Conservation (phyloP, 2,113 vertebrate species). For the Rana temporaria region DNA sequence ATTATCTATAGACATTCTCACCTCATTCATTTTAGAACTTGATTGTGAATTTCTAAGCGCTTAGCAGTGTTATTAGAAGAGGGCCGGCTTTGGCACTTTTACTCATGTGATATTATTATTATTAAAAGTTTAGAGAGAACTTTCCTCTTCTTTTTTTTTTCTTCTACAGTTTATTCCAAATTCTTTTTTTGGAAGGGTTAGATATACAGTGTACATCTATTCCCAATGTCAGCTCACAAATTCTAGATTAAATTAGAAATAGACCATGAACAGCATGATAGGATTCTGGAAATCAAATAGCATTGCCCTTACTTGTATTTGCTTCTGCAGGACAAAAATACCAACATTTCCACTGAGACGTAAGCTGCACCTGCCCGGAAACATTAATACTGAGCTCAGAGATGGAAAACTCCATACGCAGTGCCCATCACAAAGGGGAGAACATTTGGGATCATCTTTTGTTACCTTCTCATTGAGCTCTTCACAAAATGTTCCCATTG, state of each 20-base stretch:
- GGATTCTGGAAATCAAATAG: constrained; percentile 37
- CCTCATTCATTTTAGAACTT: no score
- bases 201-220: background rate
- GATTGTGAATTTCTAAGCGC: no score
- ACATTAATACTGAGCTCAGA: constrained; percentile 16
- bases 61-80: no score
- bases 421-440: no score
- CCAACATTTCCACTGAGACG: constrained; percentile 12
- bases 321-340: constrained; percentile 34
- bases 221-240: background rate
- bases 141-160: background rate
- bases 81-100: no score
- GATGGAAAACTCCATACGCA: background rate
- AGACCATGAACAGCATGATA: constrained; percentile 38
- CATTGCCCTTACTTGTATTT: constrained; percentile 23
- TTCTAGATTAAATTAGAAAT: constrained; percentile 40
- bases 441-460: no score
- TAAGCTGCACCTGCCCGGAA: background rate
- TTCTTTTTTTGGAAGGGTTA: background rate
- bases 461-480: no score
- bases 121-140: no score
- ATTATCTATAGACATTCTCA: no score
- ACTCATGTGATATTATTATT: no score
- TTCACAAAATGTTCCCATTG: no score
- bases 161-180: background rate